Evolutionary conservation across 2,888 invertebrate genomes (phyloP).

Genomic region (Folsomia candida): DNA sequence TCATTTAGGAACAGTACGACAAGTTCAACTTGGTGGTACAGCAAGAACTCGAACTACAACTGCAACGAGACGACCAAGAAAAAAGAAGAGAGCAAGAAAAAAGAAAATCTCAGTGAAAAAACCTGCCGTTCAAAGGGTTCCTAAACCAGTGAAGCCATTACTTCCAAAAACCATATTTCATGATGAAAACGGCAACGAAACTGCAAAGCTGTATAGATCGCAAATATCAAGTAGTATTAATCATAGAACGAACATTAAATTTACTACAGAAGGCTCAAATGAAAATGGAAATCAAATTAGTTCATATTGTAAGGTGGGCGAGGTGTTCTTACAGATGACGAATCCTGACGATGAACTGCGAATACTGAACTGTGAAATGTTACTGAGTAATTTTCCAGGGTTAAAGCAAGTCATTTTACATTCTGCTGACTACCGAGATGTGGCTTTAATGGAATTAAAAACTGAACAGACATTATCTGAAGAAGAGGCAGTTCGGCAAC

Average conservation of each 20-base stretch:
- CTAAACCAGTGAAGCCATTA: conserved; percentile 26
- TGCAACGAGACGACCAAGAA: conserved; percentile 12
- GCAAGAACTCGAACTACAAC: background rate
- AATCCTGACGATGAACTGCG: background rate
- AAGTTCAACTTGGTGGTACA: background rate
- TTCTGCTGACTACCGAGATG: background rate
- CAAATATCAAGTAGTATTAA: background rate
- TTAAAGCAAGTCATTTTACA: conserved; percentile 10
- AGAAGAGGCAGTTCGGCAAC: conserved; percentile 12
- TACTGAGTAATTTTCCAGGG: conserved; percentile 7
- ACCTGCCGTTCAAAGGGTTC: background rate
- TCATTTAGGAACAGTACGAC: background rate
- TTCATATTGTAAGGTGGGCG: background rate
- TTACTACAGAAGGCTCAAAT: background rate
- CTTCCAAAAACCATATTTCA: conserved; percentile 22
- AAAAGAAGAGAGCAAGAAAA: conserved; percentile 4
- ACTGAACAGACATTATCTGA: conserved; percentile 18
- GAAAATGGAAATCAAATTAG: too few species aligned
- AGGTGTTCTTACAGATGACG: background rate
- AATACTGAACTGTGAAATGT: background rate
- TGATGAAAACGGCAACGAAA: conserved; percentile 25
- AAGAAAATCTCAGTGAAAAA: conserved; percentile 20
- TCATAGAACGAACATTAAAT: background rate
- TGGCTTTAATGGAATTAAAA: conserved; percentile 28
- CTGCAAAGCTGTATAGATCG: conserved; percentile 9